Evolutionary conservation across 2,797 vertebrate genomes (phyloP).

Genomic region (Erpetoichthys calabaricus): DNA sequence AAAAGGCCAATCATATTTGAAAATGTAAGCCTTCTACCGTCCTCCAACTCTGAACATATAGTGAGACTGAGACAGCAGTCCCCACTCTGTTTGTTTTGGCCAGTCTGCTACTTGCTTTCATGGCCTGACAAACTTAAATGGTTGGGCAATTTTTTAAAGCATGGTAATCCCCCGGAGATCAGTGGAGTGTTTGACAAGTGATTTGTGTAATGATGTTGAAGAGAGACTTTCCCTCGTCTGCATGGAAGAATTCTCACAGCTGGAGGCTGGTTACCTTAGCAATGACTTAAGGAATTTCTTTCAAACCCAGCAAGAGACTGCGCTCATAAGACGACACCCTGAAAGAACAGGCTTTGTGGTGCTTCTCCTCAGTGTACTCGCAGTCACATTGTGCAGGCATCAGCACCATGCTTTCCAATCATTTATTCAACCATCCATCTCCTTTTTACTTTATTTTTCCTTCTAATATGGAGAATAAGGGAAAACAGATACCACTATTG

Average conservation of each 20-base stretch:
- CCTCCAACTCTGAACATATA: too few relatives aligned
- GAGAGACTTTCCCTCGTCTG: constrained; percentile 5
- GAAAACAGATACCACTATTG: too few relatives aligned
- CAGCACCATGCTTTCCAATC: too few relatives aligned
- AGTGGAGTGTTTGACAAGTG: constrained; percentile 27
- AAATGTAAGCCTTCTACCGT: too few relatives aligned
- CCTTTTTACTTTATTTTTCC: too few relatives aligned
- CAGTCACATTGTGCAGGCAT: too few relatives aligned
- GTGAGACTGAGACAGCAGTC: too few relatives aligned
- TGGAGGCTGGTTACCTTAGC: constrained; percentile 14
- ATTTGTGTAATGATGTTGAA: constrained; percentile 25
- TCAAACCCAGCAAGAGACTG: constrained; percentile 7
- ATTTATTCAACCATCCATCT: too few relatives aligned
- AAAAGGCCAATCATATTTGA: too few relatives aligned
- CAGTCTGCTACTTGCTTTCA: constrained; percentile 21
- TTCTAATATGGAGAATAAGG: too few relatives aligned
- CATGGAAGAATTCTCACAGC: constrained; percentile 14
- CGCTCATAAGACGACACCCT: background rate
- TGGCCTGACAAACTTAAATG: constrained; percentile 22
- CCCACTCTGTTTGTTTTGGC: constrained; percentile 33
- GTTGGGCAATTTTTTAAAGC: constrained; percentile 24
- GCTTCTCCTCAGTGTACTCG: too few relatives aligned
- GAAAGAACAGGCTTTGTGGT: too few relatives aligned
- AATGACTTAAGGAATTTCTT: constrained; percentile 7
- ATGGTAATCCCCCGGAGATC: constrained; percentile 16